Evolutionary conservation across 2,113 vertebrate genomes (phyloP), one percentile per base, ranked within the genome.

Genomic region (Penelope pileata): DNA sequence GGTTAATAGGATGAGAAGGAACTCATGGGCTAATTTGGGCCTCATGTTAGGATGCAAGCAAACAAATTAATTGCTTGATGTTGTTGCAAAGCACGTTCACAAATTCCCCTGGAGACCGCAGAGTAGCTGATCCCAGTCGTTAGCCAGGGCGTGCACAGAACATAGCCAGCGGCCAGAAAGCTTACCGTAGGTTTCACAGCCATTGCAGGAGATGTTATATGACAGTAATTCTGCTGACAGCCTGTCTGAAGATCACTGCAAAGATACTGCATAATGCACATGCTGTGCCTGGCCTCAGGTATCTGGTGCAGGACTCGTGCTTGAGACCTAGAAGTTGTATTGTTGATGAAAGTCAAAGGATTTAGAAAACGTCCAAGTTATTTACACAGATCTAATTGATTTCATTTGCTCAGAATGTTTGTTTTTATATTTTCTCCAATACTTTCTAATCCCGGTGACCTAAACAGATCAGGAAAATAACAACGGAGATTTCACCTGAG

Each of bases 181-280:
- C 53, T 51, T 78, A n/a, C 5, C 7, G 42, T 12, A 78, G 50
- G 59, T 51, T 87, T 94, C 82, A 60, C 43, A 79, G 70, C 60
- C 27, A 21, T 76, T 81, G 87, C 62, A 67, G 91, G 82, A 96
- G 90, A 90, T 58, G 48, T 76, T 53, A 40, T 53, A 40, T 87
- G 91, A 84, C 78, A 91, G 87, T 45, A 72, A 19, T 79, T 79
- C 70, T 56, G 40, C 87, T 87, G 82, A 73, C 82, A 94, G 67
- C 11, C 43, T 79, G 38, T 85, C 87, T 82, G 68, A 90, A 89
- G 69, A 78, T 62, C 69, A 42, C 43, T 32, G n/a, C 54, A 89
- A 81, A 95, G 62, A 29, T 70, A 34, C 29, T 79, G 62, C 62
- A 43, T 24, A 81, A 91, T 30, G 53, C 81, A 79, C 43, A 11